phyloP scores from a whole-genome alignment of 2,888 invertebrate genomes.

The Adineta ricciae region DNA sequence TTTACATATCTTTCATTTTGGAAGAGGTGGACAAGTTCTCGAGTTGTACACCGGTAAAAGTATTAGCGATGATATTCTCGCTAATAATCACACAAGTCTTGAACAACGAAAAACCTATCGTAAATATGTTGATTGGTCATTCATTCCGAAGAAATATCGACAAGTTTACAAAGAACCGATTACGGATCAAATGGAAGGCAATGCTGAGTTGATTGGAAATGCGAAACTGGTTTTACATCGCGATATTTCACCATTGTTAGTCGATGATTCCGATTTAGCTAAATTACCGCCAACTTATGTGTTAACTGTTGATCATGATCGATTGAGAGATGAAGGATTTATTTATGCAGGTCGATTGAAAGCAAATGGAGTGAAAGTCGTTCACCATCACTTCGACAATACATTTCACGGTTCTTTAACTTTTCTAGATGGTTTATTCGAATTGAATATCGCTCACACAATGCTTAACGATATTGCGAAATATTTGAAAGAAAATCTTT shows the following conservation, averaged over 20 bases:
- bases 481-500: neutral
- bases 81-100: constrained; percentile 23
- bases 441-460: constrained; percentile 16
- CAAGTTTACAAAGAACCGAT: neutral
- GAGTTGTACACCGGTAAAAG: constrained; percentile 12
- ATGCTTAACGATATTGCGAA: neutral
- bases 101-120: constrained; percentile 1
- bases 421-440: constrained; percentile 22
- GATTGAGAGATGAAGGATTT: constrained; percentile 29
- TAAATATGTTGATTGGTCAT: neutral
- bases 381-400: constrained; percentile 27
- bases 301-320: constrained; percentile 23
- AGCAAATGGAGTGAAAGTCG: neutral
- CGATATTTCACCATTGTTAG: constrained; percentile 27
- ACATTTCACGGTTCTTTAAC: constrained; percentile 26
- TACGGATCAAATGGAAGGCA: neutral
- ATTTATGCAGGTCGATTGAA: constrained; percentile 22
- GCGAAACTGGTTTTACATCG: neutral
- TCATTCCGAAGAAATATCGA: neutral
- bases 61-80: constrained; percentile 15
- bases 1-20: constrained; percentile 21
- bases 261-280: neutral
- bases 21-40: neutral
- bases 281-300: constrained; percentile 24
- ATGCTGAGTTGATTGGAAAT: neutral